A percentile compares a stretch with the other conserved stretches of the same genome.
These are phyloP conservation scores for Drosophila demipolita DNA, from an alignment of 2,888 invertebrate genomes.

Conservation along the genomic window DNA sequence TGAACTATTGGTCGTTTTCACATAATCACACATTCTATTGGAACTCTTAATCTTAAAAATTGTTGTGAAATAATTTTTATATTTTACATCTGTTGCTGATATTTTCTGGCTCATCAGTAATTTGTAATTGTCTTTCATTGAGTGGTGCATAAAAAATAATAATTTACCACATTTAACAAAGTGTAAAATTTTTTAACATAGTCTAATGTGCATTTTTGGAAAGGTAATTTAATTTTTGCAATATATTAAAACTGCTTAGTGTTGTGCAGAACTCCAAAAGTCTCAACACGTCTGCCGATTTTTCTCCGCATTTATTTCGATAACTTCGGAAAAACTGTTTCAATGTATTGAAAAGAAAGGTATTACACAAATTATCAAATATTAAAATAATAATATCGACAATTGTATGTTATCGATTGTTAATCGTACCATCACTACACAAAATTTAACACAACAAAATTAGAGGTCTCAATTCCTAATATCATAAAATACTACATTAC, in stretches of 20 bases:
- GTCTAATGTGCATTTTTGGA: background rate
- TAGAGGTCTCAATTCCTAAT: constrained; percentile 31
- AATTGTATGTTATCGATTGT: background rate
- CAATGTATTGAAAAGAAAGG: background rate
- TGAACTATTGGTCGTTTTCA: background rate
- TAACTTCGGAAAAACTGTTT: background rate
- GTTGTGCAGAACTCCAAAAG: background rate
- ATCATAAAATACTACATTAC: constrained; percentile 30
- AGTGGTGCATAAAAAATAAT: background rate
- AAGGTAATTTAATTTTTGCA: background rate
- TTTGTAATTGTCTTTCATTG: background rate
- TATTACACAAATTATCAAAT: background rate
- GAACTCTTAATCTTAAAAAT: background rate
- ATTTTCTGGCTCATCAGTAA: background rate
- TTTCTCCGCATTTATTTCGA: background rate
- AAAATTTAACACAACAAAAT: constrained; percentile 40
- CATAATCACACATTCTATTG: background rate
- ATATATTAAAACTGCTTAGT: background rate
- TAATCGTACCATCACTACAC: background rate
- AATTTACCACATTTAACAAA: background rate
- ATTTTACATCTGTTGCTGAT: background rate
- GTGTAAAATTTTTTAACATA: background rate
- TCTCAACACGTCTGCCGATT: background rate
- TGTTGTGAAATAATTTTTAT: background rate
- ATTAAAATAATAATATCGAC: background rate